phyloP scores from a whole-genome alignment of 2,113 vertebrate genomes.

The Brachypteracias leptosomus region DNA sequence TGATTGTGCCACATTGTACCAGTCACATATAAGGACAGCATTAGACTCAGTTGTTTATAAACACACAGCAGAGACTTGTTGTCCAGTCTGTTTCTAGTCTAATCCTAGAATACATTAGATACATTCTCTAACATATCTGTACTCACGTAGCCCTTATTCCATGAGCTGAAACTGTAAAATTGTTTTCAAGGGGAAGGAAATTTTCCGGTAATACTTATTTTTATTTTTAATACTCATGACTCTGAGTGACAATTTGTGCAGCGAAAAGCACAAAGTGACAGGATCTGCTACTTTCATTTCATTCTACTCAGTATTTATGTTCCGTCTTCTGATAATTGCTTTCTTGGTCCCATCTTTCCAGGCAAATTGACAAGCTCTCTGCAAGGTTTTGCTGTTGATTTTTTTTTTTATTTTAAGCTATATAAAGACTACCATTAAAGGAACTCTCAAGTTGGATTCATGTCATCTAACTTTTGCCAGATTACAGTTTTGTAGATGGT shows the following conservation, averaged over 20 bases:
- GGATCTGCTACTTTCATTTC: neutral
- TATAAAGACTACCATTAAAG: neutral
- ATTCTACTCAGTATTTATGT: neutral
- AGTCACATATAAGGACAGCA: neutral
- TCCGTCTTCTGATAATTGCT: neutral
- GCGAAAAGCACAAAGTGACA: neutral
- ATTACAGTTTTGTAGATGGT: neutral
- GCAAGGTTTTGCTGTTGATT: neutral
- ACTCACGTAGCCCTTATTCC: neutral
- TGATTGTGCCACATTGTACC: neutral
- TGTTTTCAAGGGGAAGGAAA: neutral
- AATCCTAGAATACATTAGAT: neutral
- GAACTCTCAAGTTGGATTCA: neutral
- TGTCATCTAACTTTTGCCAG: neutral
- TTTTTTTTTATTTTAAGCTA: neutral
- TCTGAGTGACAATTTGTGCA: neutral
- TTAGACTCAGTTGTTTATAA: neutral
- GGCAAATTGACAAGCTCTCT: neutral
- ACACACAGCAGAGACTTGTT: neutral
- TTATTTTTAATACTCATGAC: neutral
- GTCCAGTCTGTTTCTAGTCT: neutral
- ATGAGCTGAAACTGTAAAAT: neutral
- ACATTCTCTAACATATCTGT: neutral
- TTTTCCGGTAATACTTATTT: neutral
- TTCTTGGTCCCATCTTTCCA: neutral